phyloP scores from a whole-genome alignment of 2,888 invertebrate species.

The Deroplatys truncata region DNA sequence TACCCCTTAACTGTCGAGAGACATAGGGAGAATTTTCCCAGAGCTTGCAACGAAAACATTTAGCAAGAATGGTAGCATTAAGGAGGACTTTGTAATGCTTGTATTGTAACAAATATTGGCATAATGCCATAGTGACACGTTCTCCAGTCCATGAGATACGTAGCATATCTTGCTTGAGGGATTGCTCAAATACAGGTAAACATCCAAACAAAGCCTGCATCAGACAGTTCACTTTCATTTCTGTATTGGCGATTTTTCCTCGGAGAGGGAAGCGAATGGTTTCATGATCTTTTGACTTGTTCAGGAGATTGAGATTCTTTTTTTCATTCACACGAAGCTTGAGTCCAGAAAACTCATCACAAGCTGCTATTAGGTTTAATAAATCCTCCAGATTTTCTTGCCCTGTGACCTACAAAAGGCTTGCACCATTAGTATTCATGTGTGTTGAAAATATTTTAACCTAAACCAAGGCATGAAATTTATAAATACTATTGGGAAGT shows the following conservation, averaged over 20 bases:
- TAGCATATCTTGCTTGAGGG: constrained; percentile 63
- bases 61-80: constrained; percentile 58
- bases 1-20: constrained; percentile 65
- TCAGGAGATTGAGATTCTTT: constrained; percentile 62
- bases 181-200: constrained; percentile 61
- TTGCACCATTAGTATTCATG: neutral
- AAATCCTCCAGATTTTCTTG: constrained; percentile 54
- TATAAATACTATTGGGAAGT: too few relatives aligned
- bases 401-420: constrained; percentile 46
- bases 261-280: constrained; percentile 66
- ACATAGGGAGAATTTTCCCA: constrained; percentile 74
- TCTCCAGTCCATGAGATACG: constrained; percentile 65
- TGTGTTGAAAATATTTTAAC: neutral
- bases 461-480: too few relatives aligned
- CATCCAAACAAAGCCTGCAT: constrained; percentile 72
- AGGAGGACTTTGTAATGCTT: constrained; percentile 52
- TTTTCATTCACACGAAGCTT: constrained; percentile 67
- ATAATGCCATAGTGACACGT: constrained; percentile 60
- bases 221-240: constrained; percentile 74
- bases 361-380: constrained; percentile 53
- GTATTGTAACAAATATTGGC: constrained; percentile 33
- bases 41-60: constrained; percentile 62
- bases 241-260: constrained; percentile 64
- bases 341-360: constrained; percentile 65
- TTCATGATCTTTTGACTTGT: constrained; percentile 54